Evolutionary conservation across 1,140 invertebrate species (phyloP), one percentile per base, ranked within the genome.

Genomic region (Drusus annulatus): DNA sequence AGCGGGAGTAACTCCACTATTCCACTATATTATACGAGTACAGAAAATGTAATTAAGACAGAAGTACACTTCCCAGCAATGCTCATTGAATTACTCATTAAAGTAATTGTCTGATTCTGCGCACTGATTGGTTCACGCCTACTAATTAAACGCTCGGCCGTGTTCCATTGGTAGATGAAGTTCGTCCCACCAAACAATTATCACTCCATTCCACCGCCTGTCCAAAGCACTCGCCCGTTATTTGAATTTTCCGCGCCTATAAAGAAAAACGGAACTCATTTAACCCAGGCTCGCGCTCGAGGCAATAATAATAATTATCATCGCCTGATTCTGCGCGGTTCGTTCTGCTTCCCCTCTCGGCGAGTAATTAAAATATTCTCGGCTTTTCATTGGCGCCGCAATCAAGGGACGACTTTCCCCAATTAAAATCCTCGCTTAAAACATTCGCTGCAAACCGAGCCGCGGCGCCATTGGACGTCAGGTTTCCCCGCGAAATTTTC

Each of bases 381-480:
- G n/a, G 17, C 1, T 3, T 50, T 36, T 17, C n/a, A 74, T 74
- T 56, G 50, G 69, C 19, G 17, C 50, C 19, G 52, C 51, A 74
- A 74, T 74, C 23, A 74, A 28, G 69, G 69, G 69, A 74, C 54
- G 69, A 15, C 15, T 54, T 51, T 23, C 69, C 25, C 69, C 69
- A 54, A 74, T 74, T 74, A 74, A 74, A 74, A 74, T 28, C 16
- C 21, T 10, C 56, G 31, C 31, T 71, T 71, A 51, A 71, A 71
- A 71, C 68, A 71, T 23, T 52, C 15, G 69, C 10, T 1, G 3
- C 15, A 17, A 16, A 0, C 16, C 3, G 5, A 69, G 21, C 15
- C 15, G 36, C 10, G 0, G 15, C 52, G 19, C 52, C 69, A 74
- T 74, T 74, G 69, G 69, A 56, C 8, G 36, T 13, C 36, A 45